Evolutionary conservation across 2,888 invertebrate species (phyloP).

Genomic region (Mythimna pallens): DNA sequence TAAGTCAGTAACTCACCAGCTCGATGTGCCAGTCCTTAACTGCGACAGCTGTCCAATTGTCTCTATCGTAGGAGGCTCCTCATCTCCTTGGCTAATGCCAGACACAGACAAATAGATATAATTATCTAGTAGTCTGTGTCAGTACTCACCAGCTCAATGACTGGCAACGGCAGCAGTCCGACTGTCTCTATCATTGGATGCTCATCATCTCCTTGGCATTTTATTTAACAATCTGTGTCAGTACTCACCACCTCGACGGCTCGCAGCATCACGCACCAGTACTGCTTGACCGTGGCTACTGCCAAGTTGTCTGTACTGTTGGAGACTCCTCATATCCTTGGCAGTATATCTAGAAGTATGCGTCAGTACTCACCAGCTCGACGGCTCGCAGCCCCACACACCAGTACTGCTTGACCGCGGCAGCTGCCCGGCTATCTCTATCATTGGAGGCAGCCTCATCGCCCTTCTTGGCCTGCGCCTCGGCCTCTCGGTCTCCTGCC

Average conservation of each 20-base stretch:
- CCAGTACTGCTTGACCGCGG: slow-evolving; percentile 88
- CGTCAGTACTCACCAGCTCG: slow-evolving; percentile 91
- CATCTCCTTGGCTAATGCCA: slow-evolving; percentile 89
- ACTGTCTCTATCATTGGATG: slow-evolving; percentile 50
- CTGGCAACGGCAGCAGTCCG: slow-evolving; percentile 85
- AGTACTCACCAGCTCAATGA: slow-evolving; percentile 91
- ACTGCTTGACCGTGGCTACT: slow-evolving; percentile 83
- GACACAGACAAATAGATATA: too few relatives aligned
- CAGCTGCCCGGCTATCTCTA: slow-evolving; percentile 81
- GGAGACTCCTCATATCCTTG: slow-evolving; percentile 85
- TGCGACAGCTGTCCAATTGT: slow-evolving; percentile 81
- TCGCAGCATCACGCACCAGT: slow-evolving; percentile 91
- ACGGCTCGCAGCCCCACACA: slow-evolving; percentile 91
- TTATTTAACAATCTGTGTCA: neutral
- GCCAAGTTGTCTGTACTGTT: slow-evolving; percentile 82
- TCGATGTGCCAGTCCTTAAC: slow-evolving; percentile 91
- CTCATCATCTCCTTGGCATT: neutral
- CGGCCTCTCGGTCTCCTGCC: slow-evolving; percentile 91
- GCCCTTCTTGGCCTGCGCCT: slow-evolving; percentile 90
- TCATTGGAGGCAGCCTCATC: slow-evolving; percentile 82
- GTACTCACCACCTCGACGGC: slow-evolving; percentile 91
- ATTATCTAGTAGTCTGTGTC: neutral
- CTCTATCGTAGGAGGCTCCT: slow-evolving; percentile 80
- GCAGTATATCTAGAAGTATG: slow-evolving; percentile 56
- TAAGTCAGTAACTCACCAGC: slow-evolving; percentile 87